Evolutionary conservation across 2,888 invertebrate genomes (phyloP), one percentile per base, ranked within the genome.

Genomic region (Exocentrus adspersus): DNA sequence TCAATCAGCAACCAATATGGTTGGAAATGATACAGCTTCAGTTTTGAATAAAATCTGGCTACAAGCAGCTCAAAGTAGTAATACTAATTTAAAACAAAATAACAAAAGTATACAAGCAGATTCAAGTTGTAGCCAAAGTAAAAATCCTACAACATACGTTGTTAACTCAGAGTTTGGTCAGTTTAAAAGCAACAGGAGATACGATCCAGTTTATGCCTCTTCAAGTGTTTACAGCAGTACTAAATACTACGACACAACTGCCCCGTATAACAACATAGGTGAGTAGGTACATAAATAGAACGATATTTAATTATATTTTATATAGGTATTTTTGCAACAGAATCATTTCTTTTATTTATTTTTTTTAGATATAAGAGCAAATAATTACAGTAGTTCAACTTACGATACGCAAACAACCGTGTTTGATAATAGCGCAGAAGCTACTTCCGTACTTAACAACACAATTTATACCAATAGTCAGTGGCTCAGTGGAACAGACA

Each of bases 21-120:
- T 57, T 5, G 75, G 76, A 62, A 72, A 76, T 32, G 79, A 79
- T 62, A 85, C 85, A 0, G 79, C 80, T 41, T 77, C 79, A 17
- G 77, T 85, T 14, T 76, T 85, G 9, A 84, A 85, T 75, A 81
- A 82, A 70, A 86, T 86, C 51, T 86, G 86, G 86, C 83, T 83
- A 56, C 86, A 86, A 12, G 73, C 75, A 9, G 72, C 72, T 9
- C 53, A 54, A 0, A 62, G 51, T 16, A 59, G 58, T 51, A 76
- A 75, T 54, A 72, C 71, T 4, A 75, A 73, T 51, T 41, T 68
- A 21, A 77, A 78, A 60, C 66, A 72, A 32, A 72, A 64, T 43
- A 76, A 75, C 30, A 72, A 66, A 63, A 69, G 68, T 32, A 16
- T 60, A 21, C 70, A 70, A 45, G 28, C 48, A 10, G 65, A 60